Conservation (phyloP, 2,888 invertebrate species). For the Acleris sparsana region DNA sequence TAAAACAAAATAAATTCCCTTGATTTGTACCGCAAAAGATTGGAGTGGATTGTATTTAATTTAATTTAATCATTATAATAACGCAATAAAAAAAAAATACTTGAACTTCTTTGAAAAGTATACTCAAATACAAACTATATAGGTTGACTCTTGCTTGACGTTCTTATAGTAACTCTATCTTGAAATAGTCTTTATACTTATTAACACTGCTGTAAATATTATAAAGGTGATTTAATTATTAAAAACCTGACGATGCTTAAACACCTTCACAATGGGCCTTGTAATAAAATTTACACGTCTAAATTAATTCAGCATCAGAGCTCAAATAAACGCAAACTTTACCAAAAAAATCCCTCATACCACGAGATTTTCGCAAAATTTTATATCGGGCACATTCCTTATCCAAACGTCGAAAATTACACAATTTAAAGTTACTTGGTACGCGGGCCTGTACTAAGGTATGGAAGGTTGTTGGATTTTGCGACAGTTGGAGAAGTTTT, state of each 20-base stretch:
- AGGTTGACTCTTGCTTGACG: too few species aligned
- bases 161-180: too few species aligned
- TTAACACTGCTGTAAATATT: neutral
- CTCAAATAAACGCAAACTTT: slow-evolving; percentile 64
- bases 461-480: slow-evolving; percentile 28
- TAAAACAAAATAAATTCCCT: too few species aligned
- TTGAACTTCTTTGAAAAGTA: too few species aligned
- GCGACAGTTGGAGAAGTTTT: slow-evolving; percentile 9
- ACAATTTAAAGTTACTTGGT: slow-evolving; percentile 18
- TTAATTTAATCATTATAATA: too few species aligned
- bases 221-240: slow-evolving; percentile 13
- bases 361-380: slow-evolving; percentile 8
- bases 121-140: too few species aligned
- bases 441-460: slow-evolving; percentile 59
- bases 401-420: slow-evolving; percentile 14
- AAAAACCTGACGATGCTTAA: slow-evolving; percentile 17
- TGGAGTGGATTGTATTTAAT: too few species aligned
- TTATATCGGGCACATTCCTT: slow-evolving; percentile 6
- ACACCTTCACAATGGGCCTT: slow-evolving; percentile 24
- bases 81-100: too few species aligned
- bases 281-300: slow-evolving; percentile 50
- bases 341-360: slow-evolving; percentile 61
- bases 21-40: too few species aligned
- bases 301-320: slow-evolving; percentile 65
- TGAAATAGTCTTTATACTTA: too few species aligned